These are phyloP conservation scores for Onchidella celtica DNA, from an alignment of 2,888 invertebrate genomes.

Conservation along the genomic window DNA sequence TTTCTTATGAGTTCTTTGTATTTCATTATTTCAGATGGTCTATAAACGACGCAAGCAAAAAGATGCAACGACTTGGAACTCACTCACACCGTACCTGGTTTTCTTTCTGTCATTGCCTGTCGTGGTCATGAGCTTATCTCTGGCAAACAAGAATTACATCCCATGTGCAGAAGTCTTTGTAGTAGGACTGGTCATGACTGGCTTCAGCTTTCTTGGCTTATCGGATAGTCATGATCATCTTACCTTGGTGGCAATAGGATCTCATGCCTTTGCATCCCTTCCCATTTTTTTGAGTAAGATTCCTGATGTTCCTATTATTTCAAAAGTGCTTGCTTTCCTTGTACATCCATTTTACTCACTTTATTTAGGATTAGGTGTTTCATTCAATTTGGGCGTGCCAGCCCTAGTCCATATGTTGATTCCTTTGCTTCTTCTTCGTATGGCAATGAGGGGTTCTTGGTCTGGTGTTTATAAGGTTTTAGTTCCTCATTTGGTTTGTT, in stretches of 20 bases:
- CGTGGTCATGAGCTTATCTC: conserved; percentile 89
- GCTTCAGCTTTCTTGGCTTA: conserved; percentile 74
- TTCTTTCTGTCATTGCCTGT: conserved; percentile 89
- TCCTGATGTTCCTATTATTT: conserved; percentile 65
- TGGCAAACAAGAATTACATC: conserved; percentile 89
- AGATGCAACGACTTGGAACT: conserved; percentile 89
- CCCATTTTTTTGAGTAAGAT: conserved; percentile 84
- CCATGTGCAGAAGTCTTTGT: conserved; percentile 92
- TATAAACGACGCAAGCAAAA: conserved; percentile 88
- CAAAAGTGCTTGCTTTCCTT: conserved; percentile 58
- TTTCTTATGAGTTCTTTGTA: too few species aligned
- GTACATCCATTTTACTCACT: conserved; percentile 66
- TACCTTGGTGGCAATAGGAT: conserved; percentile 69
- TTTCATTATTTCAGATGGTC: conserved; percentile 87
- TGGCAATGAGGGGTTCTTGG: conserved; percentile 90
- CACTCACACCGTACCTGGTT: conserved; percentile 89
- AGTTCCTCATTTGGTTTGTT: conserved; percentile 92
- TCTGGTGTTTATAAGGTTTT: conserved; percentile 89
- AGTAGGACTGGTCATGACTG: conserved; percentile 65
- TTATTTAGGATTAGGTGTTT: conserved; percentile 66
- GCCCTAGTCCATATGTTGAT: conserved; percentile 82
- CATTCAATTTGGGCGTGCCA: conserved; percentile 75
- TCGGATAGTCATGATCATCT: conserved; percentile 76
- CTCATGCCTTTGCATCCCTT: conserved; percentile 84
- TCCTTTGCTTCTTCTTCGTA: conserved; percentile 88